Evolutionary conservation across 2,797 vertebrate species (phyloP), one percentile per base, ranked within the genome.

Genomic region (Melanogrammus aeglefinus): DNA sequence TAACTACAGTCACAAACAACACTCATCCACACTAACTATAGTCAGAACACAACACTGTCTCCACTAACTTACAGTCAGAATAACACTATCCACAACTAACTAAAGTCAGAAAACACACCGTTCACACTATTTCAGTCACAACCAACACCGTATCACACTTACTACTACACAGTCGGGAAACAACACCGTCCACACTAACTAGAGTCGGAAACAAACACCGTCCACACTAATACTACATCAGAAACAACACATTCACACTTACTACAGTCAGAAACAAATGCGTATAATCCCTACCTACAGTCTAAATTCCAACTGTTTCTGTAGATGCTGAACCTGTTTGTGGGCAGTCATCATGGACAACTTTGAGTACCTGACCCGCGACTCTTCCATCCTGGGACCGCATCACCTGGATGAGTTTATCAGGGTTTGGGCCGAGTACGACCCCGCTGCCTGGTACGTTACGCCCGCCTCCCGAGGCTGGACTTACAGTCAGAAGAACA

Each of bases 321-420:
- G 35, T 84, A 99, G 97, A 99, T 99, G 97, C 86, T 99, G 86
- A 99, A 99, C 91, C 94, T 99, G 33, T 99, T 99, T 86, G 97
- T 99, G 86, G n/a, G 97, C 97, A 27, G 97, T 99, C 84, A 99
- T 99, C 88, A 99, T 99, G 97, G 97, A 99, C 92, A 99, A 99
- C 83, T 99, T 99, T 89, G 97, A 99, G 89, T 99, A 99, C 91
- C 92, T 99, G 76, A 99, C 97, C 4, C 92, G 97, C 84, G 97
- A 99, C 91, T 99, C 97, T 36, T 99, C 97, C 87, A 99, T 99
- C 91, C 93, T 99, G 79, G 97, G 97, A 63, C 97, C 97, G 47
- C 97, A 99, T 86, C 97, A 99, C 86, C 91, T 99, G 36, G 97
- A 99, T 80, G 97, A 99, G 92, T 99, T 99, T 80, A 96, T 98